A percentile compares a stretch with the other conserved stretches of the same genome.
phyloP scores from a whole-genome alignment of 23 tunicate genomes.

The Trididemnum miniatum region DNA sequence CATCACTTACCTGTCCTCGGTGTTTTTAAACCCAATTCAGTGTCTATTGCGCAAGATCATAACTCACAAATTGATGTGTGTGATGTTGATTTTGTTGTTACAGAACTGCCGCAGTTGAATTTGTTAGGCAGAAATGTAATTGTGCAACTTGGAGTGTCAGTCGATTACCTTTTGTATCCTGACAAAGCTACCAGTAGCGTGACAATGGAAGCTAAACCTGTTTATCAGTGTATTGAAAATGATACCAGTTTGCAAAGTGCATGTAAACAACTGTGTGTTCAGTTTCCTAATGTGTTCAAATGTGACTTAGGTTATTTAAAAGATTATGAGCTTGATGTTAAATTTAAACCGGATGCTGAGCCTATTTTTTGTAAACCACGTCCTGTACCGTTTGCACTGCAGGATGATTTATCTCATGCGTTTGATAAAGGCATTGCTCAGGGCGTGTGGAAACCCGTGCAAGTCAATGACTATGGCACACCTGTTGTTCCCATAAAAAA shows the following conservation, averaged over 20 bases:
- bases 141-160: constrained; percentile 13
- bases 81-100: constrained; percentile 18
- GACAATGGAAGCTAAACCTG: not conserved
- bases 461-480: constrained; percentile 28
- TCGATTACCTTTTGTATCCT: constrained; percentile 21
- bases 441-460: constrained; percentile 28
- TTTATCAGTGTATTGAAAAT: not conserved
- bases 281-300: constrained; percentile 30
- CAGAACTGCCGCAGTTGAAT: constrained; percentile 23
- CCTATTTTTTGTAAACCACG: constrained; percentile 42
- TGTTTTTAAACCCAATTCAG: not conserved
- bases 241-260: constrained; percentile 11
- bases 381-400: constrained; percentile 38
- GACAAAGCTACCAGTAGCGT: not conserved
- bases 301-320: constrained; percentile 19
- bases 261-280: constrained; percentile 17
- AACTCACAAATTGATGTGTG: not conserved
- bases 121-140: constrained; percentile 32
- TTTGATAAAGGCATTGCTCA: constrained; percentile 24
- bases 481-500: constrained; percentile 30
- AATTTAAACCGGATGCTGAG: constrained; percentile 17
- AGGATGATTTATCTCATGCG: constrained; percentile 29
- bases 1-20: constrained; percentile 25
- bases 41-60: not conserved
- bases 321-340: constrained; percentile 33